Conservation (phyloP, 2,113 vertebrate species). For the Gopherus flavomarginatus region DNA sequence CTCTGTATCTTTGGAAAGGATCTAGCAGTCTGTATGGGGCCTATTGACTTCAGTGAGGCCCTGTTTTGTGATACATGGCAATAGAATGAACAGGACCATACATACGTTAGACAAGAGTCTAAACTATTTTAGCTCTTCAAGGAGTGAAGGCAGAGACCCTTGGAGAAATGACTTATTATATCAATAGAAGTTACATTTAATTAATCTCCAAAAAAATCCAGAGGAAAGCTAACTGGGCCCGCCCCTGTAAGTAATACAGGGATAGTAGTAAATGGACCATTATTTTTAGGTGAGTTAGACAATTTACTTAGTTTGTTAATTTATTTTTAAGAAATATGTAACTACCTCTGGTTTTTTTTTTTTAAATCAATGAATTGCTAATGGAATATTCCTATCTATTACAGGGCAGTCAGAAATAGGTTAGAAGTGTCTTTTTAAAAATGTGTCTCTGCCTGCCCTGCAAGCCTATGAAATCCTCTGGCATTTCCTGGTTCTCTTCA, state of each 20-base stretch:
- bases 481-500: background rate
- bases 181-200: background rate
- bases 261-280: background rate
- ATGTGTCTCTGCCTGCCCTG: background rate
- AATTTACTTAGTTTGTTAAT: background rate
- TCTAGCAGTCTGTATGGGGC: background rate
- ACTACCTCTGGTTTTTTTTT: background rate
- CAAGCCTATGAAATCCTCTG: background rate
- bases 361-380: background rate
- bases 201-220: constrained; percentile 28
- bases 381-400: background rate
- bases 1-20: background rate
- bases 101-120: background rate
- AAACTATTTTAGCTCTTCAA: background rate
- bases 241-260: background rate
- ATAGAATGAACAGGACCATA: background rate
- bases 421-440: background rate
- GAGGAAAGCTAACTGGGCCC: background rate
- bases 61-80: background rate
- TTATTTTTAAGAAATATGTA: background rate
- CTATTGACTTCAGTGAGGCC: background rate
- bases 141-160: background rate
- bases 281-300: background rate
- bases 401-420: background rate
- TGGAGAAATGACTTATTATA: background rate